Evolutionary conservation across 1,140 invertebrate species (phyloP), one percentile per base, ranked within the genome.

Genomic region (Trichomalopsis sarcophagae): DNA sequence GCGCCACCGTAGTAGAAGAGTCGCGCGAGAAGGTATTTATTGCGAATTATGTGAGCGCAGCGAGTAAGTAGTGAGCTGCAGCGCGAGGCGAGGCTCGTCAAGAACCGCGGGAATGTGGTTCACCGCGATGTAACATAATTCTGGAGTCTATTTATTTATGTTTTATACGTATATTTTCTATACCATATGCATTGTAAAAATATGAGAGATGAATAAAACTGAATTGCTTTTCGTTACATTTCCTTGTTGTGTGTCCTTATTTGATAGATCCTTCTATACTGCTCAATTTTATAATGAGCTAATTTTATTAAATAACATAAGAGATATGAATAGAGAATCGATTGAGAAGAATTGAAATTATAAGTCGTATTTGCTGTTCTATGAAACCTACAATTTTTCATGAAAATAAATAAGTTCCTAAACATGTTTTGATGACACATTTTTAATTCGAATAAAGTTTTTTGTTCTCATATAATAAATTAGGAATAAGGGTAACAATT

Each of bases 11-110:
- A 90, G 73, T 75, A 36, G 21, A 33, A 90, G 88, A 90, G 88
- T 90, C 90, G 11, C 93, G 93, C 80, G 86, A 62, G 23, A 91
- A 85, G 92, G 92, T 87, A 93, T 94, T 81, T 94, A 94, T 89
- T 89, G 91, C 11, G 92, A 93, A 87, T 84, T 77, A 77, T 66
- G 27, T 50, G 75, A 62, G 55, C 44, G 23, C 47, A 50, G n/a
- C n/a, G 47, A 30, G 27, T 77, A n/a, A 44, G 21, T 75, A 71
- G 23, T 30, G 68, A n/a, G 75, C 44, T 50, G 44, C 23, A 50
- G 75, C 75, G n/a, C 44, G n/a, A 75, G 30, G 36, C 17, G 40
- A 75, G 30, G 73, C 36, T 50, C 21, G 21, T 23, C 5, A 17
- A 36, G 77, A 79, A 10, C 79, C 79, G 36, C 79, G 23, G 40